Base-by-base conservation (phyloP, 2,113 vertebrate genomes). In the Engystomops pustulosus region DNA sequence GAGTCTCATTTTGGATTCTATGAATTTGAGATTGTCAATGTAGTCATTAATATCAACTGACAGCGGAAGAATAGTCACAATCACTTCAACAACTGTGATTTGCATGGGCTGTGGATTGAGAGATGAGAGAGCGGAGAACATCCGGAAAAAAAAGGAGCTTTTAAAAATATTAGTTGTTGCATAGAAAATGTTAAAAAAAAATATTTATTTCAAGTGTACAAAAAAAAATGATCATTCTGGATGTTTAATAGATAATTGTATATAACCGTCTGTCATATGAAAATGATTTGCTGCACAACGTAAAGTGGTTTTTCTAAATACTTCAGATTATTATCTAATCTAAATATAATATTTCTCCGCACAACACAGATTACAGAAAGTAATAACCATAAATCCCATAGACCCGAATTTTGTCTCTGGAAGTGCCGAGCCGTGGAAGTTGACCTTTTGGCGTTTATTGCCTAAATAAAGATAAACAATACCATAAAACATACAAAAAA, bases 31-130 rank as follows among this genome's bases (percentile, higher is more conserved):
- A 58, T 85, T 58, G 83, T 84, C 60, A 84, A 41, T 77, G 72
- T 77, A 78, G 72, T 70, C 83, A 85, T 85, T 85, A 85, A 85
- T 85, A 85, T 70, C 74, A 85, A 70, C 62, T 85, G 83, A 85
- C 83, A 78, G 83, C 47, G 15, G 51, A 51, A 79, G 83, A 85
- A 85, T 85, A 85, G 74, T 85, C 62, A 70, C 83, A 85, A 70
- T 79, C 83, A 85, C 23, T 79, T 79, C 77, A 79, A 77, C 82
- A 68, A 79, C 62, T 70, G 74, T 69, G 45, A 79, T 85, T 70
- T 79, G 75, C 83, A 79, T 85, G 34, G 83, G 47, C 62, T 67
- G 23, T 8, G 41, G 74, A 79, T 20, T 32, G 47, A 10, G 38
- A 34, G 72, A 11, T n/a, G 74, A 53, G 67, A 30, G 51, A 55